Evolutionary conservation across 2,113 vertebrate species (phyloP).

Genomic region (Picathartes gymnocephalus): DNA sequence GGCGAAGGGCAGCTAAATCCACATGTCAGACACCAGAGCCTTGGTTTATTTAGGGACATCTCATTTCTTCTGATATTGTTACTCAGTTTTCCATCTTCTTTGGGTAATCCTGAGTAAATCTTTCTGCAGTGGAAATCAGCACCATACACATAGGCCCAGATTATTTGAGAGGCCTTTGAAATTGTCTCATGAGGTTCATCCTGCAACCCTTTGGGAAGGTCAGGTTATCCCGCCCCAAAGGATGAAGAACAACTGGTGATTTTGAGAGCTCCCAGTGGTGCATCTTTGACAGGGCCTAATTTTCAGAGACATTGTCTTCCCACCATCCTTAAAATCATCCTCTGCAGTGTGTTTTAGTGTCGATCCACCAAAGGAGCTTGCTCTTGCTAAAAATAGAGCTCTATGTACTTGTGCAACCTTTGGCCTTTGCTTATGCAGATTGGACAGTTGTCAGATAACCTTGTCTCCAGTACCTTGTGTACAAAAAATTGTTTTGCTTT

Average conservation of each 20-base stretch:
- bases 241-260: neutral
- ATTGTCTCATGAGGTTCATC: neutral
- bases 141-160: neutral
- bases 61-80: conserved; percentile 62
- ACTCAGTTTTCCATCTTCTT: conserved; percentile 58
- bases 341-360: neutral
- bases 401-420: neutral
- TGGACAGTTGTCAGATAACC: neutral
- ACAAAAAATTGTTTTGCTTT: neutral
- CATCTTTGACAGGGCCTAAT: neutral
- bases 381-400: neutral
- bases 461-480: neutral
- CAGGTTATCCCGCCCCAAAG: neutral
- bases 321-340: neutral
- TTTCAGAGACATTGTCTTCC: neutral
- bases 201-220: neutral
- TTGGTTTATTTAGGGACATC: conserved; percentile 62
- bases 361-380: neutral
- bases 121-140: conserved; percentile 31
- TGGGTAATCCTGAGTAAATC: conserved; percentile 62
- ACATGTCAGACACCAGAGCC: conserved; percentile 50
- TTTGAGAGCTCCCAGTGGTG: neutral
- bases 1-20: conserved; percentile 53
- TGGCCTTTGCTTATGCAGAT: conserved; percentile 1
- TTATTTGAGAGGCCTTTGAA: conserved; percentile 39